Conservation (phyloP, 2,888 invertebrate genomes). For the Nomada fucata region DNA sequence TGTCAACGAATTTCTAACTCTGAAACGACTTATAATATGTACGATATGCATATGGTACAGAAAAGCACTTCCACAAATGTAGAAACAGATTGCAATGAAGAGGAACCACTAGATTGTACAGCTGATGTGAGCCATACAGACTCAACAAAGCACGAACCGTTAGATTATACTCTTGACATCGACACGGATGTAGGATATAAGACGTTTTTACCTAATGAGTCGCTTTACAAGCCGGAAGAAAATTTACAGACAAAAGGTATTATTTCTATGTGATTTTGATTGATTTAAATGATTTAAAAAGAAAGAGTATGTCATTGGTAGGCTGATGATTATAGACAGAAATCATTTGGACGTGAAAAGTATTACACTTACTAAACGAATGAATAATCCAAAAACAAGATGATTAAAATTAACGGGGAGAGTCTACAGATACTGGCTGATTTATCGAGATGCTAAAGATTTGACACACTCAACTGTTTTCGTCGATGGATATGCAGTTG, state of each 20-base stretch:
- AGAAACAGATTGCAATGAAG: conserved; percentile 39
- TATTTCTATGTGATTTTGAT: conserved; percentile 11
- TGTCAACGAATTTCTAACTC: conserved; percentile 36
- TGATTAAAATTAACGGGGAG: conserved; percentile 37
- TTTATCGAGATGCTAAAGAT: conserved; percentile 50
- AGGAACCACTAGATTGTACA: conserved; percentile 73
- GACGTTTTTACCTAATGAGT: conserved; percentile 48
- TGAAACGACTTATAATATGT: conserved; percentile 30
- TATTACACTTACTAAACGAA: conserved; percentile 19
- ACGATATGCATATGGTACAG: conserved; percentile 16
- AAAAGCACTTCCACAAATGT: conserved; percentile 38
- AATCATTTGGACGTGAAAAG: conserved; percentile 47
- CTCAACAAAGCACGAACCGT: conserved; percentile 64
- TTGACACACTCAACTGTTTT: conserved; percentile 59
- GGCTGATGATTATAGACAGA: conserved; percentile 31
- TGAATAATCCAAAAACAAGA: conserved; percentile 25
- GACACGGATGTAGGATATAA: conserved; percentile 61
- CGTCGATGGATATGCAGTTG: conserved; percentile 45
- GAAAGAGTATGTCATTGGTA: conserved; percentile 41
- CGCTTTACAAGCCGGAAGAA: conserved; percentile 59
- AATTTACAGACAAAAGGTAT: conserved; percentile 65
- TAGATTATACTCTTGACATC: conserved; percentile 73
- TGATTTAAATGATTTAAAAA: conserved; percentile 34
- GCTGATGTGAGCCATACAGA: conserved; percentile 60
- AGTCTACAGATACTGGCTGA: conserved; percentile 36